phyloP scores from a whole-genome alignment of 1,140 invertebrate genomes.

The Phocides pigmalion region DNA sequence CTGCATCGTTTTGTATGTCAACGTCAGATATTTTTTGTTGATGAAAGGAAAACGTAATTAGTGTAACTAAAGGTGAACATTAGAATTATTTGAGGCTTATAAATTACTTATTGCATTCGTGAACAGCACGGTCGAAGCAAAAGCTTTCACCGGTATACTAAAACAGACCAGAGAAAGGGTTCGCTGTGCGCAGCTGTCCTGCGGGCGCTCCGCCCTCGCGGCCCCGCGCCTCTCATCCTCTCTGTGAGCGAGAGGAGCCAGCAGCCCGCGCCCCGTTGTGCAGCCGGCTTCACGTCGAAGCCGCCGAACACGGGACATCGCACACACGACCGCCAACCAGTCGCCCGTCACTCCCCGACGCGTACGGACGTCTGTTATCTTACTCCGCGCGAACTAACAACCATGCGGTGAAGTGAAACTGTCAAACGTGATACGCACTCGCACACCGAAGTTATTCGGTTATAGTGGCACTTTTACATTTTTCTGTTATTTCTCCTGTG shows the following conservation, averaged over 20 bases:
- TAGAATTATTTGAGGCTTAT: neutral
- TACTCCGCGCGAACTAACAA: slow-evolving; percentile 55
- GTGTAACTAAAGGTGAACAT: neutral
- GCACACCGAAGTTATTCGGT: slow-evolving; percentile 58
- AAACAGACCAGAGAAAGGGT: slow-evolving; percentile 71
- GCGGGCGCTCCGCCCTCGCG: slow-evolving; percentile 74
- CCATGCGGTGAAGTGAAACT: slow-evolving; percentile 82
- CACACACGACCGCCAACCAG: slow-evolving; percentile 49
- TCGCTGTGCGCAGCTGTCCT: slow-evolving; percentile 73
- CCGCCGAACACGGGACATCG: slow-evolving; percentile 38
- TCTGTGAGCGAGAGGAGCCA: slow-evolving; percentile 47
- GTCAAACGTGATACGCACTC: slow-evolving; percentile 78
- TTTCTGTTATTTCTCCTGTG: slow-evolving; percentile 54
- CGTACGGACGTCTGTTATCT: slow-evolving; percentile 60
- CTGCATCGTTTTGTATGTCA: neutral
- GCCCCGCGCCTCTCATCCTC: slow-evolving; percentile 54
- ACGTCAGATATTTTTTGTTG: neutral
- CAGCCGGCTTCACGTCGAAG: slow-evolving; percentile 14
- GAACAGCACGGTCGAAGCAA: slow-evolving; percentile 37
- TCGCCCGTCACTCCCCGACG: slow-evolving; percentile 67
- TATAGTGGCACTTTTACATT: slow-evolving; percentile 55
- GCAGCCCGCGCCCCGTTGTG: slow-evolving; percentile 18
- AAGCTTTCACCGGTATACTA: slow-evolving; percentile 70
- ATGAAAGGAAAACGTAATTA: neutral
- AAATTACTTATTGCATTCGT: slow-evolving; percentile 15